Evolutionary conservation across 2,113 vertebrate species (phyloP).

Genomic region (Melanocharis versteri): DNA sequence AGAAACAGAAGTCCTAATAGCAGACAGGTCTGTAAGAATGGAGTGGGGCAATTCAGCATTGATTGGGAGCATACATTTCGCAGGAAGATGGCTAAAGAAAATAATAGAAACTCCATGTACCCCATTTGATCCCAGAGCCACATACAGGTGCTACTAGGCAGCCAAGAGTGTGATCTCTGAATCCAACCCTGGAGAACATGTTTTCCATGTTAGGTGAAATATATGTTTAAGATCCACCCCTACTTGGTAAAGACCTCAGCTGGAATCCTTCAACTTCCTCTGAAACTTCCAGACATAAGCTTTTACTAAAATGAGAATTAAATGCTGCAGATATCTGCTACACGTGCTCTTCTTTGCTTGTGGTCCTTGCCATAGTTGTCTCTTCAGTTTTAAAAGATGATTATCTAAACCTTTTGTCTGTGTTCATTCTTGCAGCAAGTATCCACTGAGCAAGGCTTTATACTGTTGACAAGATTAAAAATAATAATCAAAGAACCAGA

Average conservation of each 20-base stretch:
- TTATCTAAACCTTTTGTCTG: background rate
- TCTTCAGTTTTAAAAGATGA: background rate
- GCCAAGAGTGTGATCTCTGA: background rate
- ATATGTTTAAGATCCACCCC: background rate
- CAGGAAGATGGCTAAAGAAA: background rate
- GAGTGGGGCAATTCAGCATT: background rate
- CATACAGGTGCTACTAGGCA: background rate
- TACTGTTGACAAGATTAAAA: background rate
- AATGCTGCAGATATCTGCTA: background rate
- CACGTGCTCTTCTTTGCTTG: rapidly evolving
- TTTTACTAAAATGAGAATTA: background rate
- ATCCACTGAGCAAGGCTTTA: background rate
- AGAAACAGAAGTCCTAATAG: background rate
- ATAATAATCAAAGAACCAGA: background rate
- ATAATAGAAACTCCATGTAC: background rate
- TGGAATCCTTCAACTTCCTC: background rate
- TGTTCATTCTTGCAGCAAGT: background rate
- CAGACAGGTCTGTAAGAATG: background rate
- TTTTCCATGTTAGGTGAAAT: background rate
- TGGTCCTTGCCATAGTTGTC: background rate
- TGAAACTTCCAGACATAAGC: background rate
- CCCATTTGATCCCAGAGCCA: background rate
- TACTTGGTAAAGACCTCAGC: rapidly evolving
- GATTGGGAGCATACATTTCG: background rate
- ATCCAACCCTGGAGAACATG: background rate